These are phyloP conservation scores for Hyperoodon ampullatus DNA, from an alignment of 2,113 vertebrate species.

Conservation along the genomic window DNA sequence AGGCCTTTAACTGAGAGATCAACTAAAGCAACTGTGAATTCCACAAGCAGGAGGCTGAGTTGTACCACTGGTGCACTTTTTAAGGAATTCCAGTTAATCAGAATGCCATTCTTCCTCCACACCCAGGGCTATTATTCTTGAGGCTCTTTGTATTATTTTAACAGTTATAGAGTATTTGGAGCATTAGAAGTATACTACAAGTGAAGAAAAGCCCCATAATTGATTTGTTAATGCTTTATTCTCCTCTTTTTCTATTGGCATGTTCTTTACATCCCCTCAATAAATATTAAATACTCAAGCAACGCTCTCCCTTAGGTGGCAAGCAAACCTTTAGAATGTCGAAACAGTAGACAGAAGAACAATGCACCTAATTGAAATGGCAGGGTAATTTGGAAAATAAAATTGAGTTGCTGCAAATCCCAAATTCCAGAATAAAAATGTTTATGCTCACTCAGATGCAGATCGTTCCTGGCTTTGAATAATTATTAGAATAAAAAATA, in stretches of 20 bases:
- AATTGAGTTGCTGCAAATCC: conserved; percentile 67
- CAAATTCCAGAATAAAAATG: conserved; percentile 70
- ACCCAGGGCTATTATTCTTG: neutral
- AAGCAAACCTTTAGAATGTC: conserved; percentile 63
- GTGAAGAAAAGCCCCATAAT: conserved; percentile 35
- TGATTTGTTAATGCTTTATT: conserved; percentile 61
- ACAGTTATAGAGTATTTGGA: conserved; percentile 34
- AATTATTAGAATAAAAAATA: conserved; percentile 69
- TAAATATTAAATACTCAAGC: conserved; percentile 67
- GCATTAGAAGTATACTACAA: neutral
- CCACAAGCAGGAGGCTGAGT: neutral
- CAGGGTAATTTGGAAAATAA: conserved; percentile 72
- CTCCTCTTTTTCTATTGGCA: conserved; percentile 40
- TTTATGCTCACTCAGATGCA: conserved; percentile 64
- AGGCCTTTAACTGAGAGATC: neutral
- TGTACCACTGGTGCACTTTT: neutral
- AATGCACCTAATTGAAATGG: conserved; percentile 68
- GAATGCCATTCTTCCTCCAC: conserved; percentile 7
- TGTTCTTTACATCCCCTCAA: conserved; percentile 58
- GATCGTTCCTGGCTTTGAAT: conserved; percentile 51
- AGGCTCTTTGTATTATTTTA: neutral
- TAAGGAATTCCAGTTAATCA: neutral
- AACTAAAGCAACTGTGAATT: neutral
- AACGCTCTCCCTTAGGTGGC: conserved; percentile 44
- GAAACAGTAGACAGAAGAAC: conserved; percentile 60